Conservation (phyloP, 2,797 vertebrate species). For the Urocyon cinereoargenteus region DNA sequence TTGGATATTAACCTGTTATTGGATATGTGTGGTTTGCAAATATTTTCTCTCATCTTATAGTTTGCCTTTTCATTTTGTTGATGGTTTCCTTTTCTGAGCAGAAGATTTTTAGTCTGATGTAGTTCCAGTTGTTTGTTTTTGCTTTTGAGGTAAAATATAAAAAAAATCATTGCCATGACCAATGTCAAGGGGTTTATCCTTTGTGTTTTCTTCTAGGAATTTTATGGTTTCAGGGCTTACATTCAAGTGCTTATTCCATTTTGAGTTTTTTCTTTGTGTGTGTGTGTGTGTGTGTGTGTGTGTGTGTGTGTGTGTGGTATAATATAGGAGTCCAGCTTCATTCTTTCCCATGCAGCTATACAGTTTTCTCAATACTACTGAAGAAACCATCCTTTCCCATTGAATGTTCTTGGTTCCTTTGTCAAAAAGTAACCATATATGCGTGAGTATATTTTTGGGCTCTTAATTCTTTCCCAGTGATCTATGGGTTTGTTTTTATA, state of each 20-base stretch:
- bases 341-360: not conserved
- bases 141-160: not conserved
- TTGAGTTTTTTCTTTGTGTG: not conserved
- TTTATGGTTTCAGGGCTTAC: not conserved
- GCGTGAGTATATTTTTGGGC: not conserved
- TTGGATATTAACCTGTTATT: not conserved
- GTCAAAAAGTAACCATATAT: not conserved
- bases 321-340: not conserved
- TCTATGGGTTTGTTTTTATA: not conserved
- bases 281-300: not conserved
- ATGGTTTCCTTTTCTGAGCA: not conserved
- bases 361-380: not conserved
- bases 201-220: not conserved
- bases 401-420: not conserved
- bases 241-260: not conserved
- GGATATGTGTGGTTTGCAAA: not conserved
- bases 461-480: not conserved
- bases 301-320: not conserved
- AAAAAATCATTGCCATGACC: not conserved
- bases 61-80: not conserved
- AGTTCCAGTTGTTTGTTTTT: not conserved
- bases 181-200: not conserved
- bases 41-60: not conserved
- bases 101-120: not conserved
- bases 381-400: not conserved